Base-by-base conservation (phyloP, 2,888 invertebrate genomes). In the Stegophylla sp. region DNA sequence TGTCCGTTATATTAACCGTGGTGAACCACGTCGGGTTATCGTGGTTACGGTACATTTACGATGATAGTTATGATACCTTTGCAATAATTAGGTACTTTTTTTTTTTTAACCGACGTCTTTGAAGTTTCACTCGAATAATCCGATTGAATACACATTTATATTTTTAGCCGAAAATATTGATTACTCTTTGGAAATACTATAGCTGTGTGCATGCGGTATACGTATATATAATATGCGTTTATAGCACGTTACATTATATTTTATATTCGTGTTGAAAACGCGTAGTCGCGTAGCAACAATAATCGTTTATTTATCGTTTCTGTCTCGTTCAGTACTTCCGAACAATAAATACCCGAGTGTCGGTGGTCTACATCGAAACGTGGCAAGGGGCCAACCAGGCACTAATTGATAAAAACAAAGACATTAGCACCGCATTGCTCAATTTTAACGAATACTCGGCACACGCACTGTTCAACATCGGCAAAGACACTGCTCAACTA, bases 301-400 rank as follows among this genome's bases (percentile, higher is more conserved):
- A 13, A 53, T 10, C 20, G 13, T 23, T 59, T 17, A 13, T 48
- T 41, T 28, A 51, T 71, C 7, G 5, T 48, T 81, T 61, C 48
- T 63, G 23, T 51, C 17, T 51, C n/a, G n/a, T 83, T 43, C 90
- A 96, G 96, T 96, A 96, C 87, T 95, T 95, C 89, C 93, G 96
- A 83, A 94, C 95, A 82, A 89, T 98, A 85, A 96, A 95, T 88
- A 96, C 98, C 73, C 90, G 97, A 84, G 94, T 98, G 69, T 95
- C 97, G 15, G 93, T 98, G 84, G 95, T 97, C 82, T 98, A 98
- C 89, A 93, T 97, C 87, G 98, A 98, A 89, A 94, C 97, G 82
- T 98, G 98, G 98, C 93, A 94, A 87, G 94, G 94, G 84, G 91
- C 91, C 23, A 95, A 98, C 88, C 93, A 95, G 86, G 93, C 92